Evolutionary conservation across 2,797 vertebrate genomes (phyloP), one percentile per base, ranked within the genome.

Genomic region (Amazonetta brasiliensis): DNA sequence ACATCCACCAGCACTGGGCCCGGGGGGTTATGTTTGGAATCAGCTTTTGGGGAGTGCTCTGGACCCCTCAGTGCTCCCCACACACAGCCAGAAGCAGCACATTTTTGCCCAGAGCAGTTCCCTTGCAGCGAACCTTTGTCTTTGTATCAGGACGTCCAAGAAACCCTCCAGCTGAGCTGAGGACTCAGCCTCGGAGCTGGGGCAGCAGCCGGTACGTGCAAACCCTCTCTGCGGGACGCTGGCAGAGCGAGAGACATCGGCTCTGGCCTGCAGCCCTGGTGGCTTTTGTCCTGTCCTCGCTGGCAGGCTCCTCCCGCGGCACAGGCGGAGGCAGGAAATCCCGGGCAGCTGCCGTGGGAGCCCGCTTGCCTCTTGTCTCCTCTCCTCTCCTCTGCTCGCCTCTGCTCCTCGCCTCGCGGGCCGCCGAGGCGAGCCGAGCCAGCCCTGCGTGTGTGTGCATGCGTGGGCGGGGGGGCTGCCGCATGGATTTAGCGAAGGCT

Each of bases 391-490:
- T 48, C 48, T 25, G 23, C 63, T 44, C 23, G 44, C n/a, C 39
- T 26, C 16, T 25, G 33, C 59, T 43, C 60, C 19, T 35, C 58
- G 58, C 69, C 69, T 67, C 39, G 14, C 80, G 3, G 18, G 62
- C 87, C 17, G 78, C 71, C 17, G 77, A 21, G 87, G 73, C 91
- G 78, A 94, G 95, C 93, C 13, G 75, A 77, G 93, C 92, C 94
- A 67, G 95, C 93, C 76, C 93, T 31, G 94, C 87, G 66, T 88
- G 91, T 79, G 76, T 91, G 95, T 95, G 94, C 87, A 60, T 50
- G 95, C 92, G 95, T 92, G 52, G 96, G 97, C 91, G 94, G 96
- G 92, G 94, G 95, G 91, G 92, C 95, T 90, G 96, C 96, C 58
- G 95, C 94, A 90, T 92, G 95, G 94, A 48, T 90, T 80, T 90